These are phyloP conservation scores for Sylvicola cinctus DNA, from an alignment of 2,888 invertebrate species.

Conservation along the genomic window DNA sequence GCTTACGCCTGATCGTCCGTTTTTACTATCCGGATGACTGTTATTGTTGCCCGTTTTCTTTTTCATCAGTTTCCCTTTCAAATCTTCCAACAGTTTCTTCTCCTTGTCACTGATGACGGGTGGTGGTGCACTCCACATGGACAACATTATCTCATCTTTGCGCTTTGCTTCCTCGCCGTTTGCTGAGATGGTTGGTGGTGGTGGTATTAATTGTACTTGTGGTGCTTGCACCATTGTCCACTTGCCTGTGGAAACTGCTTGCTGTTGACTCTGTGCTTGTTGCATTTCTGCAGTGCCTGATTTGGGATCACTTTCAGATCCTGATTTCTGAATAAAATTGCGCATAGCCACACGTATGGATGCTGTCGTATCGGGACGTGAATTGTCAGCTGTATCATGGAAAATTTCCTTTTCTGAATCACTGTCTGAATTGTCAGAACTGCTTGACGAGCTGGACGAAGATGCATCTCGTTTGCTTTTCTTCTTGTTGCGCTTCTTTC, in stretches of 20 bases:
- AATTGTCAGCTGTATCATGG: slow-evolving; percentile 10
- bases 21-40: slow-evolving; percentile 16
- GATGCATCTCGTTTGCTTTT: slow-evolving; percentile 23
- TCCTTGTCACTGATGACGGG: slow-evolving; percentile 34
- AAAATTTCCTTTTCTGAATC: slow-evolving; percentile 8
- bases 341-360: slow-evolving; percentile 46
- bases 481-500: slow-evolving; percentile 28
- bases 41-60: slow-evolving; percentile 7
- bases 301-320: slow-evolving; percentile 19
- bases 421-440: slow-evolving; percentile 12
- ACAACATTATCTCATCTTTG: slow-evolving; percentile 31
- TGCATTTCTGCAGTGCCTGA: slow-evolving; percentile 16
- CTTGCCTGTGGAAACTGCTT: slow-evolving; percentile 19
- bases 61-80: slow-evolving; percentile 12
- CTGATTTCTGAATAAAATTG: slow-evolving; percentile 28
- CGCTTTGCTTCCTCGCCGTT: slow-evolving; percentile 14
- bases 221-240: slow-evolving; percentile 29
- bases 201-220: not conserved
- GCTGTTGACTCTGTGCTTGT: slow-evolving; percentile 16
- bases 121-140: slow-evolving; percentile 34
- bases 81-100: slow-evolving; percentile 31
- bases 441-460: slow-evolving; percentile 11
- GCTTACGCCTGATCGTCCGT: slow-evolving; percentile 14
- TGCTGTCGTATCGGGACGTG: slow-evolving; percentile 28
- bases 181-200: slow-evolving; percentile 11